Conservation (phyloP, 1,140 invertebrate genomes). For the Drosophila watanabei region DNA sequence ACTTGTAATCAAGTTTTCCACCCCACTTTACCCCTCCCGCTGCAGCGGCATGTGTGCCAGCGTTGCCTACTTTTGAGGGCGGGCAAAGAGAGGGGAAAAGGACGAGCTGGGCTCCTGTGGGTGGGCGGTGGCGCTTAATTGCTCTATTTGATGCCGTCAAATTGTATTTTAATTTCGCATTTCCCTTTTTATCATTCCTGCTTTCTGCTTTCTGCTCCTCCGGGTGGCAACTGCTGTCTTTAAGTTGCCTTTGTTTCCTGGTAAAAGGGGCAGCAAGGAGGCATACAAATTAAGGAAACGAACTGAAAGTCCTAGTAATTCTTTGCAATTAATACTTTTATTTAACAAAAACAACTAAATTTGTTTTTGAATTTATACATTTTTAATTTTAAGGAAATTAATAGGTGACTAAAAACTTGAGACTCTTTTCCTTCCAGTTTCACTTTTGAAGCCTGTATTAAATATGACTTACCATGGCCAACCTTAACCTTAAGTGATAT, state of each 20-base stretch:
- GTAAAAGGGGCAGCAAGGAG: background rate
- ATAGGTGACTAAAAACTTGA: too few relatives aligned
- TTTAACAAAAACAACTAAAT: too few relatives aligned
- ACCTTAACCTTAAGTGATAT: conserved; percentile 17
- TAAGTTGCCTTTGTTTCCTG: conserved; percentile 34
- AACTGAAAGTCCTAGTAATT: background rate
- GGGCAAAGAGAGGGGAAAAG: background rate
- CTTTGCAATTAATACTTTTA: background rate
- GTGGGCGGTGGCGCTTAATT: conserved; percentile 61
- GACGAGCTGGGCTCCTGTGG: background rate
- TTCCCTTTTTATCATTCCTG: conserved; percentile 46
- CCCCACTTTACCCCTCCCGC: background rate
- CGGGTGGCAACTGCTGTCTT: conserved; percentile 30
- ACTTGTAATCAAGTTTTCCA: conserved; percentile 54
- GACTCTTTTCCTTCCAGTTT: background rate
- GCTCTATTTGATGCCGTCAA: conserved; percentile 79
- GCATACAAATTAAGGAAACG: background rate
- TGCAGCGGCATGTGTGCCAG: conserved; percentile 4
- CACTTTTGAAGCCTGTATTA: background rate
- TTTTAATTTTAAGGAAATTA: background rate
- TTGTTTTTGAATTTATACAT: too few relatives aligned
- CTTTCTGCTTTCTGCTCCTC: conserved; percentile 3
- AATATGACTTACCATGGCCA: conserved; percentile 10
- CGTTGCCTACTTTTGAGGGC: conserved; percentile 22
- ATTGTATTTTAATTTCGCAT: conserved; percentile 81